These are phyloP conservation scores for Phorcus lineatus DNA, from an alignment of 2,888 invertebrate species.

Conservation along the genomic window DNA sequence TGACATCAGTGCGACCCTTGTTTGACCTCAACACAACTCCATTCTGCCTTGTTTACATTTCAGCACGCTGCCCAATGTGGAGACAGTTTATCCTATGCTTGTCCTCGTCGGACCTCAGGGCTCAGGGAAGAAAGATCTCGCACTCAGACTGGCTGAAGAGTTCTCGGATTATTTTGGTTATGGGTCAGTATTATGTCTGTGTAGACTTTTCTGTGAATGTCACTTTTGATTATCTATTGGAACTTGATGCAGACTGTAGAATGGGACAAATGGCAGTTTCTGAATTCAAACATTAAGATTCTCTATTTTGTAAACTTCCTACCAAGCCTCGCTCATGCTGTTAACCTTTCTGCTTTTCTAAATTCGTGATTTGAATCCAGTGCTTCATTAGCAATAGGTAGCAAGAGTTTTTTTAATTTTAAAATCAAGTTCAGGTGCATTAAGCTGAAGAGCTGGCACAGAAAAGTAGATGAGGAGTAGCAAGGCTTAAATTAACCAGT, in stretches of 20 bases:
- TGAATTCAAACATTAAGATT: not conserved
- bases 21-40: too few relatives aligned
- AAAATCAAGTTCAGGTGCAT: not conserved
- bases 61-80: constrained; percentile 74
- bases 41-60: constrained; percentile 19
- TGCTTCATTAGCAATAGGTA: too few relatives aligned
- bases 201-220: too few relatives aligned
- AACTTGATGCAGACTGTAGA: not conserved
- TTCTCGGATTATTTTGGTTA: constrained; percentile 75
- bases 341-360: too few relatives aligned
- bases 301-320: not conserved
- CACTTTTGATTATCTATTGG: not conserved
- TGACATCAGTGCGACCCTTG: too few relatives aligned
- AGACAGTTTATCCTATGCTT: constrained; percentile 75
- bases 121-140: constrained; percentile 73
- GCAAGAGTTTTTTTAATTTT: not conserved
- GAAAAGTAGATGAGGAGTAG: too few relatives aligned
- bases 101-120: constrained; percentile 75
- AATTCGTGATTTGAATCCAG: too few relatives aligned
- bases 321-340: too few relatives aligned
- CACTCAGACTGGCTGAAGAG: constrained; percentile 73
- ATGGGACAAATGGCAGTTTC: not conserved
- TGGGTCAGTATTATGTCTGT: constrained; percentile 57
- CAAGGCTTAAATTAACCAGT: too few relatives aligned
- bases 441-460: too few relatives aligned